Conservation (phyloP, 1,140 invertebrate species). For the Drosophila grimshawi region DNA sequence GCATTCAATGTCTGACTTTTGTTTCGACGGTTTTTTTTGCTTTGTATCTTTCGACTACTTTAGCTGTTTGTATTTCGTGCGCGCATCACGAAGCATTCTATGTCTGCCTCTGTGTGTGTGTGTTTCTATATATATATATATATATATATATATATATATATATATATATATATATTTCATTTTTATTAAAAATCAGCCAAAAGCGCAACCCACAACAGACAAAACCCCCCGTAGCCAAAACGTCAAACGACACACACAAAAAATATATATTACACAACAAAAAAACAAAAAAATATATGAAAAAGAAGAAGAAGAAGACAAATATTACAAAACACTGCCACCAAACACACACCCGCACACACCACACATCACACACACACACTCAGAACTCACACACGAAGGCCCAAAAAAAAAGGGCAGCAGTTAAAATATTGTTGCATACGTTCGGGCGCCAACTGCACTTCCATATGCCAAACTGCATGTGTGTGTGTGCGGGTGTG, state of each 20-base stretch:
- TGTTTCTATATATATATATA: not conserved
- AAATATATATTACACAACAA: constrained; percentile 25
- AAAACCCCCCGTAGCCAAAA: constrained; percentile 39
- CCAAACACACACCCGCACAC: constrained; percentile 3
- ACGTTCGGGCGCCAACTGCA: constrained; percentile 40
- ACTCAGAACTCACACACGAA: constrained; percentile 3
- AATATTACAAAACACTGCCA: constrained; percentile 46
- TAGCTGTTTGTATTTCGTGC: constrained; percentile 53
- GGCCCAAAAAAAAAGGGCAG: constrained; percentile 34
- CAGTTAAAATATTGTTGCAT: constrained; percentile 58
- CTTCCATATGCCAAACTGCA: constrained; percentile 13
- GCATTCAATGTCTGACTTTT: constrained; percentile 53
- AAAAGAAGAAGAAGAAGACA: constrained; percentile 20
- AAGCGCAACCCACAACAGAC: constrained; percentile 38
- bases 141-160: constrained; percentile 20
- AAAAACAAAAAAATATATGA: constrained; percentile 12
- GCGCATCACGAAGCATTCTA: constrained; percentile 3
- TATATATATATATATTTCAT: constrained; percentile 43
- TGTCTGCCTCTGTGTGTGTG: not conserved
- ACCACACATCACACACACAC: not conserved
- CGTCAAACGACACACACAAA: constrained; percentile 52
- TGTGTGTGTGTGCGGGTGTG: constrained; percentile 11
- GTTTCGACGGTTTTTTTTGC: constrained; percentile 37
- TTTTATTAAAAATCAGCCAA: constrained; percentile 63
- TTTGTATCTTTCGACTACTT: constrained; percentile 55